Base-by-base conservation (phyloP, 2,797 vertebrate species). In the Megalops cyprinoides region DNA sequence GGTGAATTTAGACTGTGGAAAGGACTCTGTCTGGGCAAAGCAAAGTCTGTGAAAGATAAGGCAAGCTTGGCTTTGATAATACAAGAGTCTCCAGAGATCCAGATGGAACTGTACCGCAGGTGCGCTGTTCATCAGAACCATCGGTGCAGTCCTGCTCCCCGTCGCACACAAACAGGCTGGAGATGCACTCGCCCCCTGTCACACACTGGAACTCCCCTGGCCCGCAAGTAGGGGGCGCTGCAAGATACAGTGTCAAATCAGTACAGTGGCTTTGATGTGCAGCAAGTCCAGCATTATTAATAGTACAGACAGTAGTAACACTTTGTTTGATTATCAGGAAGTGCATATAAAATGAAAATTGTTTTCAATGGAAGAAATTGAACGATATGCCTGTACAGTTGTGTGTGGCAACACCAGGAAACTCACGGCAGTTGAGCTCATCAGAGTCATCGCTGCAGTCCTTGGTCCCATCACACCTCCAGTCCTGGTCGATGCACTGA, bases 381-480 rank as follows among this genome's bases (percentile, higher is more conserved):
- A 74, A 62, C 25, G 15, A 12, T 69, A 18, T 14, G 18, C 10
- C 37, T 42, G 20, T 20, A 9, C 69, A 12, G 1, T 37, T 44
- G 39, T 48, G 25, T 49, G 73, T 18, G 42, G 23, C 25, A 23
- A 25, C 18, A 44, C 14, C 18, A 9, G 49, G 31, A 79, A 67
- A 73, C 92, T 93, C 85, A 93, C 93, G 88, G 80, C 93, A 94
- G 84, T 91, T 93, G 31, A 81, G 82, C 83, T 94, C 93, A 85
- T 94, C 94, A 0, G 92, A 92, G 84, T 94, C 89, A 18, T 94
- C 94, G 8, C 84, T 77, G 78, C 94, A 94, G 82, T 94, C 93
- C 44, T 90, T 92, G 0, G 90, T 90, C 23, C 92, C 93, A 62
- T 94, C 93, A 80, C 93, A 94, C 60, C 81, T 86, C 93, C 92